Evolutionary conservation across 2,888 invertebrate species (phyloP).

Genomic region (Drosophila lutescens): DNA sequence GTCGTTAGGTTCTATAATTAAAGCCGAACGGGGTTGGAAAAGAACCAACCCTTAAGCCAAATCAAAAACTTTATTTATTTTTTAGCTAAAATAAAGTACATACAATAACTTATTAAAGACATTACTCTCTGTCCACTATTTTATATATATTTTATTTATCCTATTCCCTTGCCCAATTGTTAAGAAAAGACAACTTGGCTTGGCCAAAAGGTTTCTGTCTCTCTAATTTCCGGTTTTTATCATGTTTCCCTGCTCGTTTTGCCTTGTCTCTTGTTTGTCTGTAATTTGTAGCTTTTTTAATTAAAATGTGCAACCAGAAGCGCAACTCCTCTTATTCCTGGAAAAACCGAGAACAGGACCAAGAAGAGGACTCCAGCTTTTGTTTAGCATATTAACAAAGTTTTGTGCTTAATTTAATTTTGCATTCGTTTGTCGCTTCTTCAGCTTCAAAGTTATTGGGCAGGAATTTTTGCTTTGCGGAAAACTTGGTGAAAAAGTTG

Average conservation of each 20-base stretch:
- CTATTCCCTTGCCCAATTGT: background rate
- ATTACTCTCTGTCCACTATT: background rate
- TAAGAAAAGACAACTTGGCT: background rate
- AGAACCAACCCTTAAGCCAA: background rate
- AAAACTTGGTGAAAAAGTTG: constrained; percentile 12
- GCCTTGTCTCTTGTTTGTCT: constrained; percentile 5
- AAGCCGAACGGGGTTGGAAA: background rate
- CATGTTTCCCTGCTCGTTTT: background rate
- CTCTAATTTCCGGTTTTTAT: constrained; percentile 21
- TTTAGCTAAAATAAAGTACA: background rate
- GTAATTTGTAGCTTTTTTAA: constrained; percentile 61
- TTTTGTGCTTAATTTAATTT: constrained; percentile 73
- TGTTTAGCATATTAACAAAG: constrained; percentile 70
- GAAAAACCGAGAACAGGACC: background rate
- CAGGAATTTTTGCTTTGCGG: constrained; percentile 57
- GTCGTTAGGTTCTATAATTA: background rate
- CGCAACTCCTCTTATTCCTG: constrained; percentile 2
- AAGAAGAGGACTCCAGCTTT: constrained; percentile 45
- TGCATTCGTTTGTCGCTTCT: constrained; percentile 50
- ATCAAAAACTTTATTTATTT: background rate
- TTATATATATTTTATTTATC: background rate
- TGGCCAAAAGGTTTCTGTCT: constrained; percentile 1
- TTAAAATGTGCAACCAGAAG: constrained; percentile 54
- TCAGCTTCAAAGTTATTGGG: constrained; percentile 36
- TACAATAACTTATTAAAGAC: no score